phyloP scores from a whole-genome alignment of 1,140 invertebrate species.

The Euschistus heros region DNA sequence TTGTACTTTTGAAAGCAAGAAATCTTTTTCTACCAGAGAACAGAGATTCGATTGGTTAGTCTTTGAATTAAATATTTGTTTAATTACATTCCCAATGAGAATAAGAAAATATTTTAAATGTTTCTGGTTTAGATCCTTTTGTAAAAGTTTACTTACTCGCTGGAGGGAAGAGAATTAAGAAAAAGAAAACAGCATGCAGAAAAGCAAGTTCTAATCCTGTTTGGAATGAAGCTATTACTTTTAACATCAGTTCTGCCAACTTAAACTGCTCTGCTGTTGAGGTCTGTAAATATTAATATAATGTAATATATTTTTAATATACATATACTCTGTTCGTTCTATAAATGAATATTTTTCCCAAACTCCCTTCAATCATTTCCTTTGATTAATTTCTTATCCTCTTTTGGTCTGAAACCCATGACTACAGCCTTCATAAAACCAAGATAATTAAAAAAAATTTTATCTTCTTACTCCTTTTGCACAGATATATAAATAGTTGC shows the following conservation, averaged over 20 bases:
- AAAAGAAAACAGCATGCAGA: constrained; percentile 79
- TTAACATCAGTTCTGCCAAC: constrained; percentile 64
- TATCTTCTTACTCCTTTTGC: no score
- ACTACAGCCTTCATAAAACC: no score
- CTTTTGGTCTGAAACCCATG: no score
- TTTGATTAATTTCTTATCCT: no score
- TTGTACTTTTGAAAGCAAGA: constrained; percentile 70
- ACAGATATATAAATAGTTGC: no score
- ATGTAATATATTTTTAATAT: constrained; percentile 18
- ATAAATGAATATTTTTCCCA: no score
- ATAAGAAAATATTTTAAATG: no score
- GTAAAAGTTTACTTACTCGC: constrained; percentile 83
- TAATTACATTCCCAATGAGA: not conserved
- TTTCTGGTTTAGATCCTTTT: constrained; percentile 57
- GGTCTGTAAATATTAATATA: constrained; percentile 40
- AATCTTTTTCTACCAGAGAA: constrained; percentile 62
- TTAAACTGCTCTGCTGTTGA: constrained; percentile 61
- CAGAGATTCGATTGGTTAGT: constrained; percentile 47
- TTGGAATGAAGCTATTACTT: constrained; percentile 89
- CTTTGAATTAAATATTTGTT: not conserved
- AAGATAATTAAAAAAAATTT: no score
- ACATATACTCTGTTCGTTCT: no score
- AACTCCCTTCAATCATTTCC: no score
- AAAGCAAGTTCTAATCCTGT: constrained; percentile 80
- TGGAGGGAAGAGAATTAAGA: constrained; percentile 77